Percentiles rank a stretch among this genome's conserved stretches.
Evolutionary conservation across 2,797 vertebrate species (phyloP).

Genomic region (Lacerta bilineata): DNA sequence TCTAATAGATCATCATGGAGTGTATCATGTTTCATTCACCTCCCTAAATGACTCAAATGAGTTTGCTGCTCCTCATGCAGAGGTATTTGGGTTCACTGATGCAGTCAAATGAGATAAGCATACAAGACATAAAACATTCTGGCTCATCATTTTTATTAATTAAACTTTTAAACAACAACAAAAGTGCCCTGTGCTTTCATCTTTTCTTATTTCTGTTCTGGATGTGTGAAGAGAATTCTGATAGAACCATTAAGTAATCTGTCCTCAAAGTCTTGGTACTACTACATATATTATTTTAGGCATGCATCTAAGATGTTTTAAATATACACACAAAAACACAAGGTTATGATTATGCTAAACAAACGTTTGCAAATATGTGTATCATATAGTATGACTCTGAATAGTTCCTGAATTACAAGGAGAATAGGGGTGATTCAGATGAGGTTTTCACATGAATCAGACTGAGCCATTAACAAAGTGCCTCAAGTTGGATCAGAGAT

Average conservation of each 20-base stretch:
- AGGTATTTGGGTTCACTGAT: neutral
- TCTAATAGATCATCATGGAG: constrained; percentile 40
- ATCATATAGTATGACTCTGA: neutral
- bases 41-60: constrained; percentile 25
- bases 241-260: constrained; percentile 6
- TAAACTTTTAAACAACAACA: neutral
- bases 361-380: neutral
- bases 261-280: neutral
- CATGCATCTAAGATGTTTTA: neutral
- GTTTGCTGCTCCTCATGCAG: neutral
- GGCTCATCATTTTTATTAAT: constrained; percentile 6
- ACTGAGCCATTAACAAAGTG: no score
- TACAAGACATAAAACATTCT: constrained; percentile 12
- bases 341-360: neutral
- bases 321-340: neutral
- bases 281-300: neutral
- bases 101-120: neutral
- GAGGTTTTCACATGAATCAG: neutral
- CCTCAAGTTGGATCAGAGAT: no score
- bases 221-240: neutral
- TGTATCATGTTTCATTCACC: neutral
- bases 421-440: no score
- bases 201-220: neutral
- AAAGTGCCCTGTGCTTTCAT: neutral
- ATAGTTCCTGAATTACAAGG: no score